Conservation (phyloP, 2,888 invertebrate species). For the Aporophyla nigra region DNA sequence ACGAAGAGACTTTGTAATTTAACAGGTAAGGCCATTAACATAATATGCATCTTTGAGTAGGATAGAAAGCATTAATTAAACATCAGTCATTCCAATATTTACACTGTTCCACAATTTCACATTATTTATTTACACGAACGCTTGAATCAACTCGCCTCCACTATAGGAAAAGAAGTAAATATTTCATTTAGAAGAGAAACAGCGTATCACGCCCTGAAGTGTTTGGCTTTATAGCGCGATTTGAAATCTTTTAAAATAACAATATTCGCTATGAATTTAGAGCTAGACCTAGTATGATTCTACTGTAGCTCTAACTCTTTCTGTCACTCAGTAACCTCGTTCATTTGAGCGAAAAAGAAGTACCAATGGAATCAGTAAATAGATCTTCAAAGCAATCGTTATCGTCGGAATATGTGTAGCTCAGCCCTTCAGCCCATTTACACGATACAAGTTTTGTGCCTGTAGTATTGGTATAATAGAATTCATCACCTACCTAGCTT, state of each 20-base stretch:
- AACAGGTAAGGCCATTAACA: constrained; percentile 15
- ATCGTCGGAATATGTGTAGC: too few relatives aligned
- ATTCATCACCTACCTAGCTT: too few relatives aligned
- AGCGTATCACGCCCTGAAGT: background rate
- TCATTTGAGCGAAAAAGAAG: background rate
- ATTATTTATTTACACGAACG: constrained; percentile 30
- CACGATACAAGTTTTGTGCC: too few relatives aligned
- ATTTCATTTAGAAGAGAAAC: background rate
- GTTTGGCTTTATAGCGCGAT: background rate
- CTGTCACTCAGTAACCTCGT: background rate
- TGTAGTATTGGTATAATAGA: too few relatives aligned
- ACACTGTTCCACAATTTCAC: constrained; percentile 40
- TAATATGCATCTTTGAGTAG: background rate
- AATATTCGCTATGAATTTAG: background rate
- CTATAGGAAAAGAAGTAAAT: constrained; percentile 8
- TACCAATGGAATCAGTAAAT: background rate
- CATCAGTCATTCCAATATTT: constrained; percentile 24
- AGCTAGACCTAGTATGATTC: background rate
- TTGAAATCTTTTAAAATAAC: background rate
- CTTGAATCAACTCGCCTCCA: constrained; percentile 44
- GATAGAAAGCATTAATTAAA: background rate
- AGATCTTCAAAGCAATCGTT: background rate
- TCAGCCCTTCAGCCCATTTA: background rate
- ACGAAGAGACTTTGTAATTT: background rate
- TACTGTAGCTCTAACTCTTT: background rate